Evolutionary conservation across 2,888 invertebrate genomes (phyloP), one percentile per base, ranked within the genome.

Genomic region (Corythucha ciliata): DNA sequence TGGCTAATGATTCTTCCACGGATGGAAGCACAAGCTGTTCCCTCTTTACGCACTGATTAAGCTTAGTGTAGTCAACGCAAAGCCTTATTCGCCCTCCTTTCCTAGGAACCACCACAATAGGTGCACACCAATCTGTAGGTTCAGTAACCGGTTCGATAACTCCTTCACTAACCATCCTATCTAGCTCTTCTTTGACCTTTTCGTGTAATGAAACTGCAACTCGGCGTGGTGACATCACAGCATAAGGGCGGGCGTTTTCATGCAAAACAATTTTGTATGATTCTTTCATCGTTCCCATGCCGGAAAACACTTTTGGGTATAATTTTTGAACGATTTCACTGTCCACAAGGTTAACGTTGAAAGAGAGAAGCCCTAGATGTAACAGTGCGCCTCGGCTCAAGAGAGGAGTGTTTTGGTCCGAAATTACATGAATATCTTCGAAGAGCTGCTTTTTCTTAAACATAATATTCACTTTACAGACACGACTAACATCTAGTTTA

Each of bases 21-120:
- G 24, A 7, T 10, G 24, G 41, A 1, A 41, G 24, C 10, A 25
- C n/a, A n/a, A 22, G 10, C 2, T 25, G 14, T 24, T 48, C 48
- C 16, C 48, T 25, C 16, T 53, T 48, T 16, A 53, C 39, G 34
- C 14, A 36, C 16, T 53, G 39, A 34, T 48, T 53, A 3, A 49
- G 18, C 29, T 42, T 34, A 18, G 48, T 53, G 39, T 53, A 53
- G 36, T 49, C 48, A 4, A 53, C 48, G 49, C 53, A 53, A 10
- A 49, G 21, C 27, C 44, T 32, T 2, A 48, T 40, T 34, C 25
- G 3, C n/a, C 48, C 48, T 27, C 34, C 25, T 22, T 42, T 53
- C 20, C 36, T 22, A 6, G 36, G 36, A 18, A 48, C 48, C 25
- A 52, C 52, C n/a, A 53, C 24, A 24, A 48, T 22, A 12, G 51